Conservation (phyloP, 2,113 vertebrate genomes). For the Ibidorhyncha struthersii region DNA sequence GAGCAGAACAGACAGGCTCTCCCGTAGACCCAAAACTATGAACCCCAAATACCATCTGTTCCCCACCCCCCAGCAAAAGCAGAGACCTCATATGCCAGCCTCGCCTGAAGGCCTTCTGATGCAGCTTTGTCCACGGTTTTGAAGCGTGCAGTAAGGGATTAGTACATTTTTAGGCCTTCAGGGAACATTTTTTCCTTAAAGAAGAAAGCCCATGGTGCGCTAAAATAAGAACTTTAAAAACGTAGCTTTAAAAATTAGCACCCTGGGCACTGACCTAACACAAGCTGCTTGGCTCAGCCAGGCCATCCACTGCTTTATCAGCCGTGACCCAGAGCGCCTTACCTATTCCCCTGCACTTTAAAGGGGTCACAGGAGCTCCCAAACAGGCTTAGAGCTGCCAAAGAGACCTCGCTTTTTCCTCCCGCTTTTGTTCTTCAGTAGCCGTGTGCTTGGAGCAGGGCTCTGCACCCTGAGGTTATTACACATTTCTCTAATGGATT, state of each 20-base stretch:
- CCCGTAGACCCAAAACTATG: background rate
- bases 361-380: background rate
- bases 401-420: background rate
- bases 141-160: background rate
- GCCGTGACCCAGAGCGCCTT: background rate
- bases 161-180: background rate
- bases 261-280: background rate
- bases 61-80: background rate
- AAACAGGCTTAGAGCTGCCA: background rate
- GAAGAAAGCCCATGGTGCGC: background rate
- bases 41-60: background rate
- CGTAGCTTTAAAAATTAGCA: background rate
- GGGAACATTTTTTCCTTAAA: background rate
- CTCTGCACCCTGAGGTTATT: constrained; percentile 16
- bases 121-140: background rate
- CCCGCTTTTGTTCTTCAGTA: background rate
- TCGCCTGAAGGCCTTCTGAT: background rate
- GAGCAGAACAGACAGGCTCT: background rate
- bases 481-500: constrained; percentile 2
- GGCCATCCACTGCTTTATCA: background rate
- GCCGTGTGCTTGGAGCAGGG: background rate
- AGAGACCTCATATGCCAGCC: fast-evolving
- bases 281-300: background rate
- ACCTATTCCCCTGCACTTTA: background rate
- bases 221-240: background rate